Evolutionary conservation across 2,113 vertebrate genomes (phyloP).

Genomic region (Gallinago media): DNA sequence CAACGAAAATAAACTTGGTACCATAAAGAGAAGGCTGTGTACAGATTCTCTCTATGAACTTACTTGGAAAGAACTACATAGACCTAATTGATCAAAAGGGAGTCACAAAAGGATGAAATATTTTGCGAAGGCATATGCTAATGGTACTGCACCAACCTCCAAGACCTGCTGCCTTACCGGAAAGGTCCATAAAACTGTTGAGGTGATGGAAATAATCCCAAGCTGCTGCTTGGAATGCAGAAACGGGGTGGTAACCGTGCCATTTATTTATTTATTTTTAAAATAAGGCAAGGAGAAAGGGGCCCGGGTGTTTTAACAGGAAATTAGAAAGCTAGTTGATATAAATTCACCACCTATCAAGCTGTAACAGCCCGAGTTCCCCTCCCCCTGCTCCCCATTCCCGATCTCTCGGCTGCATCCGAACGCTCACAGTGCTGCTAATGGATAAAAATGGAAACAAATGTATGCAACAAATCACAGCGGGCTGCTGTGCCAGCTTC

Average conservation of each 20-base stretch:
- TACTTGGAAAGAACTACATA: slow-evolving; percentile 17
- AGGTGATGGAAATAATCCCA: slow-evolving; percentile 42
- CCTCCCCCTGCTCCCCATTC: neutral
- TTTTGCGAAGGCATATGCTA: slow-evolving; percentile 57
- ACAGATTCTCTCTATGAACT: slow-evolving; percentile 7
- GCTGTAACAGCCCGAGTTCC: slow-evolving; percentile 16
- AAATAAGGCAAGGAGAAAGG: neutral
- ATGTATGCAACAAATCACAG: slow-evolving; percentile 42
- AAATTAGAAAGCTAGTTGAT: slow-evolving; percentile 59
- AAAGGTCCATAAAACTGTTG: slow-evolving; percentile 54
- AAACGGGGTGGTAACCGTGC: neutral
- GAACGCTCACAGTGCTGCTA: slow-evolving; percentile 21
- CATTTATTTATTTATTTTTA: slow-evolving; percentile 26
- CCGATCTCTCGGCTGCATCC: slow-evolving; percentile 9
- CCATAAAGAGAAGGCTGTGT: slow-evolving; percentile 26
- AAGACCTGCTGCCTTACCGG: slow-evolving; percentile 25
- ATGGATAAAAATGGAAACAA: slow-evolving; percentile 67
- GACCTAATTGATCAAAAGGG: slow-evolving; percentile 68
- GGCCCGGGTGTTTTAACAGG: neutral
- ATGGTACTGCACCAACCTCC: slow-evolving; percentile 37
- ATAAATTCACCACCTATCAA: slow-evolving; percentile 28
- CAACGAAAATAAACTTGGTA: slow-evolving; percentile 40
- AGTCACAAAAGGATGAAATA: slow-evolving; percentile 59
- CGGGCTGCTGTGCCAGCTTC: neutral
- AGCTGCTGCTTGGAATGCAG: slow-evolving; percentile 10